A percentile compares a stretch with the other conserved stretches of the same genome.
Evolutionary conservation across 2,888 invertebrate genomes (phyloP).

Genomic region (Spodoptera exigua): DNA sequence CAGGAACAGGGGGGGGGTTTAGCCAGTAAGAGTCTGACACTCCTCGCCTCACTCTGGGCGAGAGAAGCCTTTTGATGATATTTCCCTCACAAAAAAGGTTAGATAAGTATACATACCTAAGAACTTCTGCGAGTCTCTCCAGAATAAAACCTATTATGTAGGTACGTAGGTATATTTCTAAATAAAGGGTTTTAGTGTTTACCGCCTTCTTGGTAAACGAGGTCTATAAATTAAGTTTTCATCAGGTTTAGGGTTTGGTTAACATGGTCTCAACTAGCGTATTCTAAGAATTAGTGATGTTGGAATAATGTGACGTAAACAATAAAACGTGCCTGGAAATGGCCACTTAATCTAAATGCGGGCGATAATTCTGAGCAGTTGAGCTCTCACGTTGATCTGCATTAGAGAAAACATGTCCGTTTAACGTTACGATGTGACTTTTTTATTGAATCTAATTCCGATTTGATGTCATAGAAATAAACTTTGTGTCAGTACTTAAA

Average conservation of each 20-base stretch:
- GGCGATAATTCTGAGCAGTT: slow-evolving; percentile 51
- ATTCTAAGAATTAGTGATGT: slow-evolving; percentile 51
- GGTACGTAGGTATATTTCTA: too few relatives aligned
- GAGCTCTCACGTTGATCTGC: slow-evolving; percentile 44
- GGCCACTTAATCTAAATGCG: slow-evolving; percentile 55
- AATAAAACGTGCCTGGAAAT: slow-evolving; percentile 56
- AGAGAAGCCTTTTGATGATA: too few relatives aligned
- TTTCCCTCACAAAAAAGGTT: too few relatives aligned
- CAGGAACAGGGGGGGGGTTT: too few relatives aligned
- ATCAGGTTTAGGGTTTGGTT: not conserved
- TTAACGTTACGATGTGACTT: not conserved
- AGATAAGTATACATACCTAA: too few relatives aligned
- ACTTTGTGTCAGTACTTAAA: too few relatives aligned
- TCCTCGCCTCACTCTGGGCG: too few relatives aligned
- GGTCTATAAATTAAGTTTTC: slow-evolving; percentile 7
- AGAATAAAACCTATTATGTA: too few relatives aligned
- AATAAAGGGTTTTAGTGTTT: too few relatives aligned
- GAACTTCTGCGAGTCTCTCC: too few relatives aligned
- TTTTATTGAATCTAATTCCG: not conserved
- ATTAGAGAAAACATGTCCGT: slow-evolving; percentile 7
- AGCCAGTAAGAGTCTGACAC: too few relatives aligned
- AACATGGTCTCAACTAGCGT: slow-evolving; percentile 22
- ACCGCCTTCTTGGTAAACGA: slow-evolving; percentile 2
- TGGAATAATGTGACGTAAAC: slow-evolving; percentile 49
- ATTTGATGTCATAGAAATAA: too few relatives aligned